Evolutionary conservation across 2,797 vertebrate species (phyloP), one percentile per base, ranked within the genome.

Genomic region (Trematomus bernacchii): DNA sequence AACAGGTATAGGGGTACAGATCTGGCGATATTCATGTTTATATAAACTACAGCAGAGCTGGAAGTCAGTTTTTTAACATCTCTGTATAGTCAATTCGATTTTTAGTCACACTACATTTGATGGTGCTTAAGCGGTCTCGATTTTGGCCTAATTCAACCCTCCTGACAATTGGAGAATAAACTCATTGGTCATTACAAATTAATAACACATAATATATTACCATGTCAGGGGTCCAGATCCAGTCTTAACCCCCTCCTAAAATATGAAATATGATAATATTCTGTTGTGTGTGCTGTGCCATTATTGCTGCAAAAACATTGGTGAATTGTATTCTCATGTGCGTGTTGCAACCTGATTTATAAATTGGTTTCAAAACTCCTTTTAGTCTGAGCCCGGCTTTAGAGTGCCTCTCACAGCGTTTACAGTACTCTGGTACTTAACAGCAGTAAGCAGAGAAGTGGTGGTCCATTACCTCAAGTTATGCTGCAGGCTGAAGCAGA

Each of bases 351-450:
- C 37, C 3, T 40, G 4, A 23, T 52, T 52, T 52, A 1, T 21
- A 52, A 21, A 37, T 37, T 37, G 33, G 33, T 60, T 60, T 61
- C 44, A 0, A 61, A 61, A 2, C 19, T 23, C 19, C 42, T 23
- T 13, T 13, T 11, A 61, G 13, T 27, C 42, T 61, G 21, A 61
- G 42, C 43, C 23, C 42, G 3, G 21, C 15, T 61, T 37, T 37
- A 37, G 9, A 85, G 84, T 77, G 86, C 69, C 75, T 88, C 79
- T 86, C 66, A 75, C 53, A 77, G 84, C 61, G 51, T 79, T 81
- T 83, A 83, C 33, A 37, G 33, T 37, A 6, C 69, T 66, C 11
- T 66, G 59, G 73, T 82, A 83, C 83, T 89, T 89, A 84, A 79
- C 62, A 68, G 81, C 71, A 73, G 73, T 71, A 58, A 73, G 37